Conservation (phyloP, 2,113 vertebrate genomes). For the Dromas ardeola region DNA sequence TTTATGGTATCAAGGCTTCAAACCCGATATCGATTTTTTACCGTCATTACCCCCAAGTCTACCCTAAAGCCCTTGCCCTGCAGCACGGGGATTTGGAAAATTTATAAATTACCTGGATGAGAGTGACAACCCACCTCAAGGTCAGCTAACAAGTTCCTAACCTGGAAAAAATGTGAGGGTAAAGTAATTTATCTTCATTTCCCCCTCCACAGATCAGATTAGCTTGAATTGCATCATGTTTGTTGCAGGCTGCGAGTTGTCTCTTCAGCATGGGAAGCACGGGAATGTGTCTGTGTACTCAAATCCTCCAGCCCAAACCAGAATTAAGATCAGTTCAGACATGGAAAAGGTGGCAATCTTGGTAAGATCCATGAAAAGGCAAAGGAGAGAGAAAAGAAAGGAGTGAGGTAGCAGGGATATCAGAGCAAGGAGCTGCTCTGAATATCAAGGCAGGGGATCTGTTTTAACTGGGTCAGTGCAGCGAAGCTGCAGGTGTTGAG, state of each 20-base stretch:
- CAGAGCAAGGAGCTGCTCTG: background rate
- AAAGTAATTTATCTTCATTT: background rate
- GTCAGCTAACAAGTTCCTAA: background rate
- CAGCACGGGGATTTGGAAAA: background rate
- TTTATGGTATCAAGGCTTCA: background rate
- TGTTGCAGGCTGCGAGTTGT: background rate
- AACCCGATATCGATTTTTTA: background rate
- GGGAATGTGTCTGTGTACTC: accelerated
- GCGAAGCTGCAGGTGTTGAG: background rate
- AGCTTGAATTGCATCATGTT: background rate
- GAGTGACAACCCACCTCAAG: background rate
- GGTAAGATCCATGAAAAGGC: background rate
- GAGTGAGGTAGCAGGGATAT: background rate
- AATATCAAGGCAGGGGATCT: background rate
- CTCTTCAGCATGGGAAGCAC: background rate
- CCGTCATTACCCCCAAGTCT: background rate
- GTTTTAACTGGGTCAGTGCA: background rate
- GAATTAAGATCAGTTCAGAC: background rate
- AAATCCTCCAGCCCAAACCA: background rate
- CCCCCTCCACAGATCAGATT: background rate
- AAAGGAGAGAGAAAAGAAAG: background rate
- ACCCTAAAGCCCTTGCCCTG: background rate
- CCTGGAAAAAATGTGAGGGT: background rate
- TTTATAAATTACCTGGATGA: background rate
- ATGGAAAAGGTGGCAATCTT: background rate